Evolutionary conservation across 2,888 invertebrate species (phyloP).

Genomic region (Palloptera scutellata): DNA sequence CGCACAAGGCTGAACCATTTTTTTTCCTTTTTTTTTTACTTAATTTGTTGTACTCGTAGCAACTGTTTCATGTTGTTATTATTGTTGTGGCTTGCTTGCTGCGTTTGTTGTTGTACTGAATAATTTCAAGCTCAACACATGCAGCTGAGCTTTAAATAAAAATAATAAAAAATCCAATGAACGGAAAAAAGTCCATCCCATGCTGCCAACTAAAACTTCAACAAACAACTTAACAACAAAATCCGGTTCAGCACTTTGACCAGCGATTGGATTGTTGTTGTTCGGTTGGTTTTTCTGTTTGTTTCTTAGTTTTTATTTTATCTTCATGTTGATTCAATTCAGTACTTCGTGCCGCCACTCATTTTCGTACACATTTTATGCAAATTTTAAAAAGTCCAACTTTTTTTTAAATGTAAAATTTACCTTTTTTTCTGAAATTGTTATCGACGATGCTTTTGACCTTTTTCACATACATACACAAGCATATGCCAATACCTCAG

Average conservation of each 20-base stretch:
- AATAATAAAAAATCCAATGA: background rate
- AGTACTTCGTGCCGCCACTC: background rate
- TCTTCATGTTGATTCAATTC: background rate
- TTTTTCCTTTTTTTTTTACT: no score
- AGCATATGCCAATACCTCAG: background rate
- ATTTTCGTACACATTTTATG: constrained; percentile 15
- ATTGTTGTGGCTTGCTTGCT: no score
- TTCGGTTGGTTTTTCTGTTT: no score
- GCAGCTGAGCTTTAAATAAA: constrained; percentile 15
- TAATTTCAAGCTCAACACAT: constrained; percentile 15
- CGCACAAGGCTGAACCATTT: constrained; percentile 17
- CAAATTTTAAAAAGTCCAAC: constrained; percentile 4
- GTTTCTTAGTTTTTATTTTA: no score
- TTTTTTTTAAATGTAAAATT: background rate
- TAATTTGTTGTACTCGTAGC: no score
- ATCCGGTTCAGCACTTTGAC: constrained; percentile 42
- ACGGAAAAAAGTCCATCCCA: constrained; percentile 22
- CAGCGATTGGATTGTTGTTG: constrained; percentile 5
- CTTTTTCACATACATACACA: constrained; percentile 13
- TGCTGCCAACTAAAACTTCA: constrained; percentile 15
- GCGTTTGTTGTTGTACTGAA: background rate
- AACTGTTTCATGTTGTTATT: no score
- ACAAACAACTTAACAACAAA: constrained; percentile 37
- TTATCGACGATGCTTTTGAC: constrained; percentile 13
- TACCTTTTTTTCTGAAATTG: constrained; percentile 4